Conservation (phyloP, 2,888 invertebrate species). For the Belgica antarctica region DNA sequence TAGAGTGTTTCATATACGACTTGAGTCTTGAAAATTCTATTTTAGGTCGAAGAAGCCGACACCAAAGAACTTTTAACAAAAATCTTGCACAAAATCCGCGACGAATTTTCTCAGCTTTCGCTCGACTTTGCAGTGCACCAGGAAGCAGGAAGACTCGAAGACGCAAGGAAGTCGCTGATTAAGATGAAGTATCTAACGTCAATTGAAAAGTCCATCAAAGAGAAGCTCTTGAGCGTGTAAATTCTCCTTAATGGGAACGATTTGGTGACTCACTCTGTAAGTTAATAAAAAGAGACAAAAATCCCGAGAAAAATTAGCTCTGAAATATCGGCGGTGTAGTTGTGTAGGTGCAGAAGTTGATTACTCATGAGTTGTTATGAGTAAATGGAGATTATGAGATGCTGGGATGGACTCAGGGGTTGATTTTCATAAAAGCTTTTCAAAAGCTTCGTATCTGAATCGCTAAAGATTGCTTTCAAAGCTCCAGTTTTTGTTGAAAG, state of each 20-base stretch:
- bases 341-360: background rate
- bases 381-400: no score
- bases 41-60: conserved; percentile 62
- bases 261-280: conserved; percentile 47
- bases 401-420: no score
- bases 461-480: no score
- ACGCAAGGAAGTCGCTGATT: conserved; percentile 66
- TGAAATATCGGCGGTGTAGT: background rate
- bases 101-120: conserved; percentile 26
- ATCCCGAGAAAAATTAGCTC: conserved; percentile 63
- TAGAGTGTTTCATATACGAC: background rate
- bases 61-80: conserved; percentile 59
- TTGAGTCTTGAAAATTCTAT: background rate
- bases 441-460: no score
- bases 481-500: no score
- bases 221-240: conserved; percentile 47
- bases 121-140: conserved; percentile 65
- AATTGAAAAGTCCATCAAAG: conserved; percentile 74
- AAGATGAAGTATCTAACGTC: conserved; percentile 83
- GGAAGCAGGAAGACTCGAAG: conserved; percentile 61
- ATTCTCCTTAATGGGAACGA: conserved; percentile 9
- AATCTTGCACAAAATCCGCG: conserved; percentile 49
- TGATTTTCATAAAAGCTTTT: no score
- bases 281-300: conserved; percentile 73
- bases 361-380: no score